Conservation (phyloP, 2,797 vertebrate genomes). For the Phalanger gymnotis region DNA sequence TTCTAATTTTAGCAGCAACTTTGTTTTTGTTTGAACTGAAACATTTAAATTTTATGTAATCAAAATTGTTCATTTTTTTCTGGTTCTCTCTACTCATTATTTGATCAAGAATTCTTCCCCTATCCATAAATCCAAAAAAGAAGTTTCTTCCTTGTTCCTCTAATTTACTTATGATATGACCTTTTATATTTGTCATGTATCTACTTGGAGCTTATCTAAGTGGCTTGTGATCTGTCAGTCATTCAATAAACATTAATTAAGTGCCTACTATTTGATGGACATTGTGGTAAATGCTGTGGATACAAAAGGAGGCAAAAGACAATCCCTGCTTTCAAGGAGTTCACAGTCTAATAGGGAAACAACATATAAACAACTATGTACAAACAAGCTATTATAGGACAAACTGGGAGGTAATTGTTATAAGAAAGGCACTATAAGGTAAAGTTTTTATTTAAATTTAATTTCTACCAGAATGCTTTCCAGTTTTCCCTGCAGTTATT, state of each 20-base stretch:
- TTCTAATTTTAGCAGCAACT: not conserved
- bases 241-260: not conserved
- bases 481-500: not conserved
- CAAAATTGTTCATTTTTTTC: not conserved
- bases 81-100: not conserved
- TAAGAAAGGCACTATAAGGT: not conserved
- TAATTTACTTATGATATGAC: not conserved
- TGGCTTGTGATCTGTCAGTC: not conserved
- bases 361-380: not conserved
- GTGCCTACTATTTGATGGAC: not conserved
- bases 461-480: not conserved
- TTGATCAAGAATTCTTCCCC: not conserved
- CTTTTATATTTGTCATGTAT: not conserved
- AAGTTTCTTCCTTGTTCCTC: not conserved
- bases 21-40: not conserved
- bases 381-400: not conserved
- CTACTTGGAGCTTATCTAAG: not conserved
- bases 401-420: not conserved
- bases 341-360: not conserved
- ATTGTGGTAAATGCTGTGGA: not conserved
- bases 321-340: not conserved
- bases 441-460: not conserved
- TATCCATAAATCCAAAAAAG: not conserved
- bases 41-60: not conserved
- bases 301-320: not conserved